Conservation (phyloP, 2,797 vertebrate genomes). For the Coccyzus lansbergi region DNA sequence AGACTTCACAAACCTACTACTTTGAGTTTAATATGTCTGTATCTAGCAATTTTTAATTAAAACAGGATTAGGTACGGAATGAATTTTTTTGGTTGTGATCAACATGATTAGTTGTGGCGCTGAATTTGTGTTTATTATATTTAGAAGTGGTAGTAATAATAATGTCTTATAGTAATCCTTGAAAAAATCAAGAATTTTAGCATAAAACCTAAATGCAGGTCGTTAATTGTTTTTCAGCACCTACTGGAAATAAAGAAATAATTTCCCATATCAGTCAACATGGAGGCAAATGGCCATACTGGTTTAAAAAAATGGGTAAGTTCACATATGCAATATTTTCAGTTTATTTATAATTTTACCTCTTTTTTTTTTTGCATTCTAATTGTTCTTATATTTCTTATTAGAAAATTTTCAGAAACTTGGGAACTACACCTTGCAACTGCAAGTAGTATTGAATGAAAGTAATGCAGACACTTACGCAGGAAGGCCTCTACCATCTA, state of each 20-base stretch:
- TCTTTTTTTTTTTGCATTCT: constrained; percentile 30
- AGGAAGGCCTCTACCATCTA: constrained; percentile 82
- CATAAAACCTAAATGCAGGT: background rate
- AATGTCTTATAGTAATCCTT: background rate
- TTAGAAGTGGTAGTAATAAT: background rate
- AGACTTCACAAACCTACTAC: background rate
- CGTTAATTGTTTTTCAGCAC: constrained; percentile 75
- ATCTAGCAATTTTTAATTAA: background rate
- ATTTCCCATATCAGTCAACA: constrained; percentile 80
- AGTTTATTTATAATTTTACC: background rate
- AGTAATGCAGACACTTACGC: constrained; percentile 77
- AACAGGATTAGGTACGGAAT: background rate
- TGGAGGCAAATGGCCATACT: constrained; percentile 83
- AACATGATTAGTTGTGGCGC: background rate
- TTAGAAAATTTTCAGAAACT: constrained; percentile 83
- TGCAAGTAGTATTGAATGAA: constrained; percentile 85
- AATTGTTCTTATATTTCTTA: constrained; percentile 44
- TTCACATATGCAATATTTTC: background rate
- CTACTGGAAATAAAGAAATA: constrained; percentile 77
- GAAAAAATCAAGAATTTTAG: background rate
- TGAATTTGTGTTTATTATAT: background rate
- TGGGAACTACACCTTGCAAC: constrained; percentile 86
- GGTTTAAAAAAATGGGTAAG: constrained; percentile 92
- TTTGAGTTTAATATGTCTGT: background rate
- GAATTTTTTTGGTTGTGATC: background rate